A percentile compares a stretch with the other conserved stretches of the same genome.
Conservation (phyloP, 2,113 vertebrate genomes). For the Nettapus auritus region DNA sequence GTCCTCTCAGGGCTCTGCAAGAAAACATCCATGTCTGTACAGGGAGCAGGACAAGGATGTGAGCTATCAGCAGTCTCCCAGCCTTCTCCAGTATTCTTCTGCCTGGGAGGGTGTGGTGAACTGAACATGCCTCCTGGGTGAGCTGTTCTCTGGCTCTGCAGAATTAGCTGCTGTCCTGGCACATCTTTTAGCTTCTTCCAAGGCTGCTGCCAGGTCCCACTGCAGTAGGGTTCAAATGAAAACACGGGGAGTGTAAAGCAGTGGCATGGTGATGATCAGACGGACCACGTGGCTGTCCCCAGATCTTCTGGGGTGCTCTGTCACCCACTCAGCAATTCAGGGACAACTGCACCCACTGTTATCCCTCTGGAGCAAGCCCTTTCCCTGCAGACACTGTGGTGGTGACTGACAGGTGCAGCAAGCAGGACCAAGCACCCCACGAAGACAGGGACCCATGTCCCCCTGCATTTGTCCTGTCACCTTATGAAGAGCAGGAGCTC, state of each 20-base stretch:
- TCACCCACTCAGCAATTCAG: neutral
- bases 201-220: neutral
- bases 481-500: neutral
- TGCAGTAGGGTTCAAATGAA: neutral
- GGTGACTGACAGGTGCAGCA: neutral
- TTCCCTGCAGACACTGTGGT: neutral
- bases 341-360: too few relatives aligned
- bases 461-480: neutral
- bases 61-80: neutral
- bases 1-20: neutral
- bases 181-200: neutral
- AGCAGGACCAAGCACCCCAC: neutral
- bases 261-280: neutral
- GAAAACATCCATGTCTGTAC: neutral
- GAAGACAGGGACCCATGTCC: accelerated
- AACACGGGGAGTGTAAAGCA: neutral
- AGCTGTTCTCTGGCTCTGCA: neutral
- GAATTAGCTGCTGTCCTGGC: neutral
- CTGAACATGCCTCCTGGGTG: neutral
- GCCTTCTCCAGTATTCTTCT: neutral
- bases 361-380: neutral
- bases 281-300: accelerated
- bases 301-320: neutral
- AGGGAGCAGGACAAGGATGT: neutral
- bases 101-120: neutral